These are phyloP conservation scores for Cataglyphis altisquamis DNA, from an alignment of 2,888 invertebrate genomes.

Conservation along the genomic window DNA sequence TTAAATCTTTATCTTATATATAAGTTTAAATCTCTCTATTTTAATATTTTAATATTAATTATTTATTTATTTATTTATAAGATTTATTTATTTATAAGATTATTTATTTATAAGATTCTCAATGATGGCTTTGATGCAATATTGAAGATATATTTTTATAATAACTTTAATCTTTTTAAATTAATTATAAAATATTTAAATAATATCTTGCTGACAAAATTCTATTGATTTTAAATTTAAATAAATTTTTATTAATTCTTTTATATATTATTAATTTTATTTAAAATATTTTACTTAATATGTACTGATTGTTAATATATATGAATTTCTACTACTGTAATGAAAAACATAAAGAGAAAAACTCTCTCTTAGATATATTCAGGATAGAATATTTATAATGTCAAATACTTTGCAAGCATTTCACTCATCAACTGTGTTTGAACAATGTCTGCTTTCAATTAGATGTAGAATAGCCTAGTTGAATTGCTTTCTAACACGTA, in stretches of 20 bases:
- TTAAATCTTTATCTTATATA: slow-evolving; percentile 5
- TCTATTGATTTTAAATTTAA: not conserved
- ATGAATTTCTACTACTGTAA: not conserved
- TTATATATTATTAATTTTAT: not conserved
- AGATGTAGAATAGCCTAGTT: slow-evolving; percentile 79
- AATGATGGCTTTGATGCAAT: not conserved
- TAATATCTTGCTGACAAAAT: not conserved
- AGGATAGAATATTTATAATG: slow-evolving; percentile 1
- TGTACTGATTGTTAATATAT: slow-evolving; percentile 11
- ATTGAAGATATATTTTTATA: not conserved
- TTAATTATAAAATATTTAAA: not conserved
- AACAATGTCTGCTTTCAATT: slow-evolving; percentile 34
- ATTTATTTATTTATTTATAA: not conserved
- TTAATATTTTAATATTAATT: not conserved
- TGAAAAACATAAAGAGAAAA: not conserved
- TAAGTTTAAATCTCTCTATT: too few relatives aligned
- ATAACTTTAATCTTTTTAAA: not conserved
- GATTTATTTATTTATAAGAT: too few relatives aligned
- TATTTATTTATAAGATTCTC: not conserved
- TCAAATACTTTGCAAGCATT: slow-evolving; percentile 8
- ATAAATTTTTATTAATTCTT: not conserved
- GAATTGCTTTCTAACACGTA: slow-evolving; percentile 83
- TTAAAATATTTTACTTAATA: not conserved
- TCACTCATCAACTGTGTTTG: slow-evolving; percentile 5
- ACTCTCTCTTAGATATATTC: not conserved